phyloP scores from a whole-genome alignment of 2,113 vertebrate genomes.

The Muntiacus muntjak region DNA sequence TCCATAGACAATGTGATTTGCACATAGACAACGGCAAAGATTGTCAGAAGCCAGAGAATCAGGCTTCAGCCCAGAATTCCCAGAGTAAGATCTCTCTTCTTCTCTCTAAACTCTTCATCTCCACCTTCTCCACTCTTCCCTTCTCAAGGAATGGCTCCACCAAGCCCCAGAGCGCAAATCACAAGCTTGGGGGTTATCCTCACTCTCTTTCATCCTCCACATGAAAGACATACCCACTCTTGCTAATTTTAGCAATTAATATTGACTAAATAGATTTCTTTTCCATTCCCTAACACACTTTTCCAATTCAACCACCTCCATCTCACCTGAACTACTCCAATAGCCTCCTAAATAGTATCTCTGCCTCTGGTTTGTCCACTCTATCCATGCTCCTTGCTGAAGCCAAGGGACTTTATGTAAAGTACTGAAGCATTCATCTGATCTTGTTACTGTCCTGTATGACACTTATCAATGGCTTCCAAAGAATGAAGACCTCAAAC shows the following conservation, averaged over 20 bases:
- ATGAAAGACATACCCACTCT: neutral
- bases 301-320: neutral
- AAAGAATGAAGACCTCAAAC: neutral
- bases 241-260: neutral
- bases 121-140: neutral
- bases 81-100: neutral
- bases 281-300: neutral
- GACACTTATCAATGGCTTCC: neutral
- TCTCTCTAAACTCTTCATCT: neutral
- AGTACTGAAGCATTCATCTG: neutral
- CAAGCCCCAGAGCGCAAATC: neutral
- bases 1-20: neutral
- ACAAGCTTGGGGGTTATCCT: neutral
- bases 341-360: neutral
- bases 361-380: neutral
- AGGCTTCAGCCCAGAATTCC: neutral
- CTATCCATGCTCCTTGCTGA: neutral
- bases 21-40: neutral
- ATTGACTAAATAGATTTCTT: neutral
- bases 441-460: neutral
- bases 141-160: neutral
- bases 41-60: neutral
- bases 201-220: neutral
- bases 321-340: neutral
- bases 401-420: neutral